Percentiles rank a stretch among this genome's conserved stretches.
Conservation (phyloP, 2,113 vertebrate species). For the Numida meleagris region DNA sequence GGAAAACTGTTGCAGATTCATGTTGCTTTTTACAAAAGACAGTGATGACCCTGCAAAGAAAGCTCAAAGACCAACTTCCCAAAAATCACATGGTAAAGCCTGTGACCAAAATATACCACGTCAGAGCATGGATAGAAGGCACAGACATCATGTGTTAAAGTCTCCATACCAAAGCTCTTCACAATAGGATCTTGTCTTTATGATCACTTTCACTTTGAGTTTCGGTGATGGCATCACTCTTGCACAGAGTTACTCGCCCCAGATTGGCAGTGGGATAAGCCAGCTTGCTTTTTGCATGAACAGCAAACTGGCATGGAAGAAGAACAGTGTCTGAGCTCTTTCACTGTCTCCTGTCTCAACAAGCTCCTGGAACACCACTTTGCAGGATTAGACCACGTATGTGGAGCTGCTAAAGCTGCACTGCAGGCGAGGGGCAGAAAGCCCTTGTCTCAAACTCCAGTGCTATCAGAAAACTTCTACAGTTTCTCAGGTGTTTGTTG, state of each 20-base stretch:
- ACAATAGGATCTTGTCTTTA: background rate
- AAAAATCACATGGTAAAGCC: background rate
- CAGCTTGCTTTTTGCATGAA: background rate
- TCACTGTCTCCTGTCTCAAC: background rate
- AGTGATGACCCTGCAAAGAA: background rate
- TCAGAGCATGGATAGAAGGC: background rate
- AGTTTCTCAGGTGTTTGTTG: constrained; percentile 3
- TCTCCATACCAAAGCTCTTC: background rate
- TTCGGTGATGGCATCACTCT: background rate
- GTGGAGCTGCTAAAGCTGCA: background rate
- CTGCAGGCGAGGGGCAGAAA: background rate
- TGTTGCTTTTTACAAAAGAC: background rate
- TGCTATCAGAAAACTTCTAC: background rate
- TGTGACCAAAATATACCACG: background rate
- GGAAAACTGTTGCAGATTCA: background rate
- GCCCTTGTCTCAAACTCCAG: background rate
- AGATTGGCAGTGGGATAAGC: background rate
- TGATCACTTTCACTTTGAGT: background rate
- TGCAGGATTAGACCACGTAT: background rate
- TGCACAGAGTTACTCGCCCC: background rate
- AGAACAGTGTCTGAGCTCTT: background rate
- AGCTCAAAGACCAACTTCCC: background rate
- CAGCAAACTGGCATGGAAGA: background rate
- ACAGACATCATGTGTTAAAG: background rate
- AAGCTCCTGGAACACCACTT: background rate